phyloP scores from a whole-genome alignment of 1,140 invertebrate species.

The Phortica variegata region DNA sequence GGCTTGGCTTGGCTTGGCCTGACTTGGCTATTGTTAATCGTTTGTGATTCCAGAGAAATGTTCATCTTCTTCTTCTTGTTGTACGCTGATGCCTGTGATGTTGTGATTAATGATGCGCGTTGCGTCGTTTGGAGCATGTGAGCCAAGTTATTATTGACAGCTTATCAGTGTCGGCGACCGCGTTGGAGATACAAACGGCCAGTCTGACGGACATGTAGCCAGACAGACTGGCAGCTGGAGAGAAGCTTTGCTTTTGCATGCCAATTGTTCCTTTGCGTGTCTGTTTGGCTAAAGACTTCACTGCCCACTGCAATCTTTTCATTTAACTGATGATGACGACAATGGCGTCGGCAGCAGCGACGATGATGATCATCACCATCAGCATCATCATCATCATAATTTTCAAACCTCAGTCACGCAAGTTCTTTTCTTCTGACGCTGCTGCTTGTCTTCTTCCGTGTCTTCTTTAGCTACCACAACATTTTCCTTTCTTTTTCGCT shows the following conservation, averaged over 20 bases:
- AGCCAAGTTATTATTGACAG: conserved; percentile 38
- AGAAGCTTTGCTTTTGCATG: conserved; percentile 4
- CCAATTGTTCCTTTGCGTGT: conserved; percentile 51
- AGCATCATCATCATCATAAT: conserved; percentile 32
- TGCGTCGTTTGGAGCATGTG: conserved; percentile 14
- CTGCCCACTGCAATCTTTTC: conserved; percentile 51
- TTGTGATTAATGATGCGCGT: conserved; percentile 50
- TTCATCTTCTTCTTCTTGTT: conserved; percentile 11
- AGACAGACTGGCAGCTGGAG: too few relatives aligned
- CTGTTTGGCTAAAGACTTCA: conserved; percentile 49
- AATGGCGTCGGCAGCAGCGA: conserved; percentile 24
- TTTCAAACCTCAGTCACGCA: conserved; percentile 30
- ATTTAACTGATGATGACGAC: conserved; percentile 48
- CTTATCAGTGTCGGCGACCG: conserved; percentile 31
- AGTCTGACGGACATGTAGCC: too few relatives aligned
- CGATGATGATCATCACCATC: conserved; percentile 9
- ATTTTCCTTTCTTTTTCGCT: conserved; percentile 8
- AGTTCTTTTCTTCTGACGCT: conserved; percentile 15
- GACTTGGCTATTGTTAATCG: too few relatives aligned
- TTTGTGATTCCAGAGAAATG: conserved; percentile 18
- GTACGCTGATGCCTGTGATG: conserved; percentile 20
- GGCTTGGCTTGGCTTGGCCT: too few relatives aligned
- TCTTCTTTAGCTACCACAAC: conserved; percentile 46
- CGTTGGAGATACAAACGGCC: too few relatives aligned
- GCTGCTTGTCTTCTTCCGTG: background rate